phyloP scores from a whole-genome alignment of 1,140 invertebrate genomes.

The Apis laboriosa region DNA sequence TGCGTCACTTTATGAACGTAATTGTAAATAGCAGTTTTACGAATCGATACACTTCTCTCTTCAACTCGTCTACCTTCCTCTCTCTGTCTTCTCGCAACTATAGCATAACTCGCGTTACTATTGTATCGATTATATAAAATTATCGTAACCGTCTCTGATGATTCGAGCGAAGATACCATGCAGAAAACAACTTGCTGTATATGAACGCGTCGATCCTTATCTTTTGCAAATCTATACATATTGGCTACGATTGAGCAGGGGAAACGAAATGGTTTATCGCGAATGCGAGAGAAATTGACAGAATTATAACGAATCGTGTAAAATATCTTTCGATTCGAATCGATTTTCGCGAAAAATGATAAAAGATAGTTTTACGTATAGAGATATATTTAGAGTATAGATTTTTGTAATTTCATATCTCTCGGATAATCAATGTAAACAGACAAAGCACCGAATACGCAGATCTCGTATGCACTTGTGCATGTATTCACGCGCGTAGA shows the following conservation, averaged over 20 bases:
- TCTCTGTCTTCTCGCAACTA: neutral
- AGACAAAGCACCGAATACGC: slow-evolving; percentile 1
- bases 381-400: neutral
- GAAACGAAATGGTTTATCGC: too few relatives aligned
- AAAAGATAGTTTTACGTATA: neutral
- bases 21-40: slow-evolving; percentile 49
- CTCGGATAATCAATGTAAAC: slow-evolving; percentile 4
- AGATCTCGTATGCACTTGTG: slow-evolving; percentile 3
- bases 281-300: neutral
- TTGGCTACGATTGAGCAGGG: neutral
- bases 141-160: slow-evolving; percentile 23
- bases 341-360: neutral
- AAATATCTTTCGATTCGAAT: neutral
- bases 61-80: neutral
- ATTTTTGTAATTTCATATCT: neutral
- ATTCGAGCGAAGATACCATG: slow-evolving; percentile 7
- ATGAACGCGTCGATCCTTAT: slow-evolving; percentile 24
- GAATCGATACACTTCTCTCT: slow-evolving; percentile 35
- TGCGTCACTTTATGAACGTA: slow-evolving; percentile 28
- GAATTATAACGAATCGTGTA: neutral
- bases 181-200: neutral
- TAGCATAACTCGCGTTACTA: slow-evolving; percentile 31
- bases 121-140: slow-evolving; percentile 48
- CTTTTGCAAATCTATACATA: neutral
- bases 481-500: slow-evolving; percentile 21